phyloP scores from a whole-genome alignment of 2,888 invertebrate genomes.

The Trichogramma evanescens region DNA sequence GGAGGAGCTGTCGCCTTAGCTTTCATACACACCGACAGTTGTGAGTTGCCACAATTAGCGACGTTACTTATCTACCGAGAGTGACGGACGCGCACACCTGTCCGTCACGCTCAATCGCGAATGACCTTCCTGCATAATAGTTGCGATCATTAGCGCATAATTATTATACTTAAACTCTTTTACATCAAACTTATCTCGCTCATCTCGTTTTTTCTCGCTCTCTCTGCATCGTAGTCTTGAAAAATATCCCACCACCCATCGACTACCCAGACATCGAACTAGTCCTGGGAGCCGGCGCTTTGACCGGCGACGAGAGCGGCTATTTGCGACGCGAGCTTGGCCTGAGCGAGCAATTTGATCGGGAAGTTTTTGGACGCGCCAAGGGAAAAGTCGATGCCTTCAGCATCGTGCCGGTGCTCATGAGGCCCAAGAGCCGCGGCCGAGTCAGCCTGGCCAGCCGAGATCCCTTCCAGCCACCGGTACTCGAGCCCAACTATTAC shows the following conservation, averaged over 20 bases:
- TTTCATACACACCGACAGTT: conserved; percentile 60
- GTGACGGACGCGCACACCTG: neutral
- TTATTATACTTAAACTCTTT: neutral
- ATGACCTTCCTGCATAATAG: too few relatives aligned
- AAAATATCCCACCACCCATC: neutral
- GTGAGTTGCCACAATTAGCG: neutral
- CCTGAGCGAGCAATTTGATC: conserved; percentile 56
- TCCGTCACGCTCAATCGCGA: too few relatives aligned
- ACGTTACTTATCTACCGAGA: neutral
- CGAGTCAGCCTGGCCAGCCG: conserved; percentile 62
- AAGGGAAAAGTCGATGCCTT: conserved; percentile 53
- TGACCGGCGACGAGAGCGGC: conserved; percentile 68
- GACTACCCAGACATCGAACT: conserved; percentile 73
- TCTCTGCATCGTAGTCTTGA: neutral
- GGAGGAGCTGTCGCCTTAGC: conserved; percentile 73
- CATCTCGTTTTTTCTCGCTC: neutral
- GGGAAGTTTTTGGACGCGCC: conserved; percentile 52
- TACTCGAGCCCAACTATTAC: conserved; percentile 78
- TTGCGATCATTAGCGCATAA: too few relatives aligned
- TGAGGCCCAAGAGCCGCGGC: conserved; percentile 70
- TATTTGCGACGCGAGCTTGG: conserved; percentile 60
- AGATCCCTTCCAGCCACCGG: conserved; percentile 70
- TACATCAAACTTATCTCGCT: neutral
- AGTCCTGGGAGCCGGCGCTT: conserved; percentile 69
- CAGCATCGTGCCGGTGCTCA: conserved; percentile 65